phyloP scores from a whole-genome alignment of 2,113 vertebrate genomes.

The Addax nasomaculatus region DNA sequence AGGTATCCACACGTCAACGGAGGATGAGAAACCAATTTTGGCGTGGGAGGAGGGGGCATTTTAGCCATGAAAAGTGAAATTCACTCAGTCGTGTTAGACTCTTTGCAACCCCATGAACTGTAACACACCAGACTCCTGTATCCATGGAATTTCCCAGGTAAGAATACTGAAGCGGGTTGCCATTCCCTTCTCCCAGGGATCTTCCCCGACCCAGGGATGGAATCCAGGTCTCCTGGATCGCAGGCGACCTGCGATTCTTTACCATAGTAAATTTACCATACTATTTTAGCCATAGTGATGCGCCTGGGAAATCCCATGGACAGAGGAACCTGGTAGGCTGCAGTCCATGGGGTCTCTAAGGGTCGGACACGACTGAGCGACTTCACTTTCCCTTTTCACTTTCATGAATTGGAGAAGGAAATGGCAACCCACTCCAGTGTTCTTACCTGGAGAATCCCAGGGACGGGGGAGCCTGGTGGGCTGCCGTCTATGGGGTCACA shows the following conservation, averaged over 20 bases:
- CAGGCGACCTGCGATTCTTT: background rate
- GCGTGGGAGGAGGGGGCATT: fast-evolving
- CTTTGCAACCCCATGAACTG: background rate
- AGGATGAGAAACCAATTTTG: background rate
- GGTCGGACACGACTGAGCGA: too few species aligned
- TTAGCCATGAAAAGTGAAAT: background rate
- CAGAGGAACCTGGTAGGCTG: too few species aligned
- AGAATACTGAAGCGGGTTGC: background rate
- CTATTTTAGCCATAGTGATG: background rate
- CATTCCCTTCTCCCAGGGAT: background rate
- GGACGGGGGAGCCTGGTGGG: too few species aligned
- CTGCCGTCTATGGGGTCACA: too few species aligned
- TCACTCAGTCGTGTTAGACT: background rate
- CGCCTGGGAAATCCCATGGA: too few species aligned
- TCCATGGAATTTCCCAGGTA: background rate
- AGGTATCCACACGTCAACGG: background rate
- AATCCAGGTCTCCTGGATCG: background rate
- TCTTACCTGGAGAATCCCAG: too few species aligned
- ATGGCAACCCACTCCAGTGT: too few species aligned
- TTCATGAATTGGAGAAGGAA: too few species aligned
- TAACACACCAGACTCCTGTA: background rate
- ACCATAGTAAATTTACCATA: background rate
- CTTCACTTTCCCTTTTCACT: too few species aligned
- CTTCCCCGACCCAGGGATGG: background rate
- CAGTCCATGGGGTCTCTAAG: too few species aligned